Conservation (phyloP, 2,113 vertebrate genomes). For the Alouatta palliata region DNA sequence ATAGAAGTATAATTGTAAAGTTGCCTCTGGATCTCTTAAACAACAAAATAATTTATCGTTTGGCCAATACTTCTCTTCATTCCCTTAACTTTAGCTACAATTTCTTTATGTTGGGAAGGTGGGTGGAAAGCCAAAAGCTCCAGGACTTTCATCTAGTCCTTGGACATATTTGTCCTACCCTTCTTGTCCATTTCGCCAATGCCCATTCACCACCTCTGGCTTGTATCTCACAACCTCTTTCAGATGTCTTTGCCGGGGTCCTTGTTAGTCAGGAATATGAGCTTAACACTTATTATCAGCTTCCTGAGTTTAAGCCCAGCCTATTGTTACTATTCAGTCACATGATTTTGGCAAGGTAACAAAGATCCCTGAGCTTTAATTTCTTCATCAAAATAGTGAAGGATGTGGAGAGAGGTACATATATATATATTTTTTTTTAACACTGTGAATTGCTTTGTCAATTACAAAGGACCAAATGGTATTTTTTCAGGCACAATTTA, state of each 20-base stretch:
- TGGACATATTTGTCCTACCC: neutral
- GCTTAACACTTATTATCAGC: neutral
- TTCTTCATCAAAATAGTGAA: neutral
- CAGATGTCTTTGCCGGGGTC: neutral
- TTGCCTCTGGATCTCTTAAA: neutral
- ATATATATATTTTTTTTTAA: neutral
- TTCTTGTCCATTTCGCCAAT: neutral
- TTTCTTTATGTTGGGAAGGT: neutral
- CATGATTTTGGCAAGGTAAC: neutral
- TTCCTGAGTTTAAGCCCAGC: neutral
- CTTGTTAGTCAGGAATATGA: neutral
- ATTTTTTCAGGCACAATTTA: neutral
- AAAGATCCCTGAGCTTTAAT: neutral
- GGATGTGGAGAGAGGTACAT: neutral
- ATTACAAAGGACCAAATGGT: neutral
- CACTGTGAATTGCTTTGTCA: neutral
- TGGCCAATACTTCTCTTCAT: neutral
- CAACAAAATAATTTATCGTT: neutral
- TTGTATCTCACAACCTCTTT: neutral
- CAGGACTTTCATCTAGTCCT: neutral
- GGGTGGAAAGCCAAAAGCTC: neutral
- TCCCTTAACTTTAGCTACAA: neutral
- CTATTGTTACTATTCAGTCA: neutral
- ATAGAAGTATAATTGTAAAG: neutral
- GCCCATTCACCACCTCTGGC: neutral